Conservation (phyloP, 2,888 invertebrate genomes). For the Slavum lentiscoides region DNA sequence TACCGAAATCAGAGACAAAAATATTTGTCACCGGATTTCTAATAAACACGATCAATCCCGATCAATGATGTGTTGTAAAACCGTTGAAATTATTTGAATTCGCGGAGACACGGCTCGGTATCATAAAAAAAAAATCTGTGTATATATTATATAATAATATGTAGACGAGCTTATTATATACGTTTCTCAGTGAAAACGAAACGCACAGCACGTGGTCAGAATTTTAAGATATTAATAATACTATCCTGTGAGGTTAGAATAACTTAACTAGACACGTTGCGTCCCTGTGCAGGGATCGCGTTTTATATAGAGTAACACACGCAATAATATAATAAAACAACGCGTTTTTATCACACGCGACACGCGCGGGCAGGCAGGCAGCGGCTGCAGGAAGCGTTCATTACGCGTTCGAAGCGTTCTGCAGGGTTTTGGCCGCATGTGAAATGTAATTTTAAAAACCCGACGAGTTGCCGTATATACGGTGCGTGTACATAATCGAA, state of each 20-base stretch:
- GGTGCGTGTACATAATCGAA: not conserved
- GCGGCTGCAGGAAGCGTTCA: conserved; percentile 27
- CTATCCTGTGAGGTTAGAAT: not conserved
- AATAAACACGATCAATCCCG: too few relatives aligned
- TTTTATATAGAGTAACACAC: not conserved
- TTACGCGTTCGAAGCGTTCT: not conserved
- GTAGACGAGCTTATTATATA: not conserved
- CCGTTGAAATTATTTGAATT: too few relatives aligned
- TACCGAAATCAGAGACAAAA: too few relatives aligned
- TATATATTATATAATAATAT: too few relatives aligned
- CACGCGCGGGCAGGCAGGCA: not conserved
- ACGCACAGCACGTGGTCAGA: conserved; percentile 26
- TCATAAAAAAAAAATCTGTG: too few relatives aligned
- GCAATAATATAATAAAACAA: too few relatives aligned
- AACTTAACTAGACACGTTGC: conserved; percentile 23
- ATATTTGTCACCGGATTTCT: too few relatives aligned
- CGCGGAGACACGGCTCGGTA: too few relatives aligned
- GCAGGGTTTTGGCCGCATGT: not conserved
- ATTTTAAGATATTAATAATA: conserved; percentile 16
- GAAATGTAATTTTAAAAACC: conserved; percentile 33
- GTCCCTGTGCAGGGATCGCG: conserved; percentile 11
- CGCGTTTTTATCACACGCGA: conserved; percentile 15
- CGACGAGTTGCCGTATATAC: not conserved
- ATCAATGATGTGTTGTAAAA: too few relatives aligned
- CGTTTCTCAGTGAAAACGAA: not conserved